Evolutionary conservation across 64 coral and sea anemone genomes (phyloP).

Genomic region (Catalaphyllia jardinei): DNA sequence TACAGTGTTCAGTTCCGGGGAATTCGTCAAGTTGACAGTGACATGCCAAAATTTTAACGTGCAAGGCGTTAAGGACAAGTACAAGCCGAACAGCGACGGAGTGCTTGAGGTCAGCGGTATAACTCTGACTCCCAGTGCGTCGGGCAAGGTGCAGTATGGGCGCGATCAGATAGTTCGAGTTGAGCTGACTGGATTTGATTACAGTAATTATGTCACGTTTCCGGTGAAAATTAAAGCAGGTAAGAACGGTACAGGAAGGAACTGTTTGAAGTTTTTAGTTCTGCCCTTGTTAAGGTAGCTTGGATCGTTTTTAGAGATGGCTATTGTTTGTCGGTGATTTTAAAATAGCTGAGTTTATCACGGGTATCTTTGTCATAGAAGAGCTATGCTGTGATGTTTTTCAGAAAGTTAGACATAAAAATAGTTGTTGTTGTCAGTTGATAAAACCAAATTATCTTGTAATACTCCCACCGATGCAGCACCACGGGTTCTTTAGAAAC

Average conservation of each 20-base stretch:
- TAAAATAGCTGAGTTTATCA: no score
- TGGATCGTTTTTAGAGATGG: no score
- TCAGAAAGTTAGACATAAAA: no score
- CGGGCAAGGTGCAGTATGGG: slow-evolving; percentile 31
- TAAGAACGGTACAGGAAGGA: neutral
- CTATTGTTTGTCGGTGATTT: no score
- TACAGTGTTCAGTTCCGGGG: slow-evolving; percentile 52
- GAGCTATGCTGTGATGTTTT: no score
- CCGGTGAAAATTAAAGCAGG: slow-evolving; percentile 67
- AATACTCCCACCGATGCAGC: no score
- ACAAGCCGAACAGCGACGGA: slow-evolving; percentile 69
- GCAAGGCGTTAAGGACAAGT: slow-evolving; percentile 48
- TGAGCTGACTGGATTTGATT: slow-evolving; percentile 60
- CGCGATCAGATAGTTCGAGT: slow-evolving; percentile 56
- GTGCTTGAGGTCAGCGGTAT: slow-evolving; percentile 79
- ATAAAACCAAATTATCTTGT: no score
- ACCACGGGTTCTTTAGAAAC: no score
- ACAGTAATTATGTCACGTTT: slow-evolving; percentile 60
- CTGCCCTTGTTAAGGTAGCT: no score
- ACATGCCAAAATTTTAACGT: slow-evolving; percentile 57
- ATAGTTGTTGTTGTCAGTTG: no score
- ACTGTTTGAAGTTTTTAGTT: neutral
- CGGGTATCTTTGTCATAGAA: no score
- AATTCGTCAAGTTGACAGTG: slow-evolving; percentile 59
- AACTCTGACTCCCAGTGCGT: slow-evolving; percentile 37